Evolutionary conservation across 2,888 invertebrate genomes (phyloP).

Genomic region (Drosophila kambysellisi): DNA sequence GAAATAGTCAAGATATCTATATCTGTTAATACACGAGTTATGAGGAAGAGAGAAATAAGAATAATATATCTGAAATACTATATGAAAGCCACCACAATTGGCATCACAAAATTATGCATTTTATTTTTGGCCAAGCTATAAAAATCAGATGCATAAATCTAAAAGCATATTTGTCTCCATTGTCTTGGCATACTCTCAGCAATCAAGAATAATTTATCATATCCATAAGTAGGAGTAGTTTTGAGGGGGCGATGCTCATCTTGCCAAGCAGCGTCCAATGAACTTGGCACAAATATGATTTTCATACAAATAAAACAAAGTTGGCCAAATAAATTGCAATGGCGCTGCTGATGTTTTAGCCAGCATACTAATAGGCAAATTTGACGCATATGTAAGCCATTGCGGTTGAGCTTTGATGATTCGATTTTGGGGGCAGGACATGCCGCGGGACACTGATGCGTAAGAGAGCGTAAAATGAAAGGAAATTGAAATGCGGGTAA

Average conservation of each 20-base stretch:
- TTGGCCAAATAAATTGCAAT: slow-evolving; percentile 47
- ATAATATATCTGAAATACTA: background rate
- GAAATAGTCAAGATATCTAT: background rate
- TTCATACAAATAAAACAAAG: slow-evolving; percentile 5
- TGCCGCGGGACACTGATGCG: slow-evolving; percentile 60
- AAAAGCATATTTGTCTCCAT: slow-evolving; percentile 57
- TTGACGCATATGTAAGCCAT: slow-evolving; percentile 43
- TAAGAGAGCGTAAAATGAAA: slow-evolving; percentile 79
- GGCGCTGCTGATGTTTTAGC: slow-evolving; percentile 9
- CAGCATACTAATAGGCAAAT: slow-evolving; percentile 39
- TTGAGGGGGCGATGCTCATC: slow-evolving; percentile 66
- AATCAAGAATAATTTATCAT: slow-evolving; percentile 69
- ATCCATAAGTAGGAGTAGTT: slow-evolving; percentile 55
- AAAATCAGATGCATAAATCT: slow-evolving; percentile 65
- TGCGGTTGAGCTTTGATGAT: slow-evolving; percentile 75
- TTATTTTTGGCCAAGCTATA: slow-evolving; percentile 43
- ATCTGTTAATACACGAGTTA: background rate
- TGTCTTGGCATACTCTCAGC: slow-evolving; percentile 59
- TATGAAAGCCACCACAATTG: slow-evolving; percentile 12
- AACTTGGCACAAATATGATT: slow-evolving; percentile 40
- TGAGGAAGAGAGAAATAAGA: background rate
- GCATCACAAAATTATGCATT: slow-evolving; percentile 31
- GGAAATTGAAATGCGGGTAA: slow-evolving; percentile 78
- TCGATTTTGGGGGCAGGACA: slow-evolving; percentile 40
- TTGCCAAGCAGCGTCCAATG: slow-evolving; percentile 69